Conservation (phyloP, 2,113 vertebrate genomes). For the Helogale parvula region DNA sequence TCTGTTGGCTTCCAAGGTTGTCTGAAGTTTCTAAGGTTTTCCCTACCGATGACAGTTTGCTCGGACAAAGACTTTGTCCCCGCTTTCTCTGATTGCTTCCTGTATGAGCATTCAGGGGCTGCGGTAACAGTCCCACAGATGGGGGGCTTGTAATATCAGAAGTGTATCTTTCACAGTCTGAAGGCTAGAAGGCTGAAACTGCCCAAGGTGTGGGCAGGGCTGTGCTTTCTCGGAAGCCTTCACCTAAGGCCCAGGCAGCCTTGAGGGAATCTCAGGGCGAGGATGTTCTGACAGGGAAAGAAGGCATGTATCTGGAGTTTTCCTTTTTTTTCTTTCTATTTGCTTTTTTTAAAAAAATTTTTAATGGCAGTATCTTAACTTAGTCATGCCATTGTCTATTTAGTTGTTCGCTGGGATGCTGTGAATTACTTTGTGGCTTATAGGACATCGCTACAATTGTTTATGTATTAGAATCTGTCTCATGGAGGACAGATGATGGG, state of each 20-base stretch:
- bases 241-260: neutral
- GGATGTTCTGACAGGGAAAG: no score
- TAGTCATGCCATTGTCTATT: neutral
- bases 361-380: neutral
- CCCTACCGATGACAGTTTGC: no score
- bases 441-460: neutral
- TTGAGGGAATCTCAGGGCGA: neutral
- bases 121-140: neutral
- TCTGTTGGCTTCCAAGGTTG: neutral
- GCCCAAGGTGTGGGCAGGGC: no score
- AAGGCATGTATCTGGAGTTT: neutral
- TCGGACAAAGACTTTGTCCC: neutral
- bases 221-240: no score
- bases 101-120: neutral
- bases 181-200: neutral
- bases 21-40: neutral
- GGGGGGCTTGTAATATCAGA: neutral
- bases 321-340: neutral
- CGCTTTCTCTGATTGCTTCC: neutral
- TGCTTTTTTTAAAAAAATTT: no score
- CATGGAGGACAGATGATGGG: neutral
- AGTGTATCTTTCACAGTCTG: neutral
- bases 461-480: neutral
- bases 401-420: neutral
- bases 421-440: neutral